phyloP scores from a whole-genome alignment of 2,888 invertebrate species.

The Alsophila aescularia region DNA sequence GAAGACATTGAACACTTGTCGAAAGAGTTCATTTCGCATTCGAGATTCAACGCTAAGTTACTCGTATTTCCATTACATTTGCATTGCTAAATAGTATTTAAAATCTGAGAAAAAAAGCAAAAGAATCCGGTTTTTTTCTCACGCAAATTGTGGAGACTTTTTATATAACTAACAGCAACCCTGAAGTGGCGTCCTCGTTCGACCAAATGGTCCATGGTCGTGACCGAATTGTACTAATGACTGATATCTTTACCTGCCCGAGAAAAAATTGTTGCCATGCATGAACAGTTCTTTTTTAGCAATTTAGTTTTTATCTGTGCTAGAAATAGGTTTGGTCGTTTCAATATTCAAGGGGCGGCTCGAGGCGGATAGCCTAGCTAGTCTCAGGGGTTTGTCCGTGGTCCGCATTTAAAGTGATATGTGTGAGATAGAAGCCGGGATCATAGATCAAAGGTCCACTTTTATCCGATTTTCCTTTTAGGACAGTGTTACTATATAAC shows the following conservation, averaged over 20 bases:
- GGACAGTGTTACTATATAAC: background rate
- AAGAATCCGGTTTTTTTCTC: background rate
- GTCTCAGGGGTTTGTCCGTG: slow-evolving; percentile 4
- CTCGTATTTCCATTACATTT: background rate
- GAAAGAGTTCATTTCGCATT: slow-evolving; percentile 11
- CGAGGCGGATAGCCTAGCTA: slow-evolving; percentile 14
- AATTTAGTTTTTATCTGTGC: slow-evolving; percentile 2
- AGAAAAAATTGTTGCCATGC: slow-evolving; percentile 12
- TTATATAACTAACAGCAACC: slow-evolving; percentile 19
- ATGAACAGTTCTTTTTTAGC: slow-evolving; percentile 13
- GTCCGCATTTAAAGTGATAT: background rate
- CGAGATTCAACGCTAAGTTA: background rate
- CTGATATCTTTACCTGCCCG: slow-evolving; percentile 24
- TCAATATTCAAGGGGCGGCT: slow-evolving; percentile 10
- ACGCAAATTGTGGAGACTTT: slow-evolving; percentile 12
- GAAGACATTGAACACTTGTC: slow-evolving; percentile 7
- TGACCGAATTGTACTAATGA: slow-evolving; percentile 30
- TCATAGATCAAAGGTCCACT: background rate
- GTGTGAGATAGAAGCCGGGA: background rate
- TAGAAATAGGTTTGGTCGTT: slow-evolving; percentile 8
- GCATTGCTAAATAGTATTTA: background rate
- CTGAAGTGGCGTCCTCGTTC: slow-evolving; percentile 33
- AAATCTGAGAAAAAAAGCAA: background rate
- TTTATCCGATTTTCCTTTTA: background rate
- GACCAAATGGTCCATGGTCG: slow-evolving; percentile 37